These are phyloP conservation scores for Mnemiopsis leidyi DNA, from an alignment of 37 sponge, comb jelly and placozoan species.

Conservation along the genomic window DNA sequence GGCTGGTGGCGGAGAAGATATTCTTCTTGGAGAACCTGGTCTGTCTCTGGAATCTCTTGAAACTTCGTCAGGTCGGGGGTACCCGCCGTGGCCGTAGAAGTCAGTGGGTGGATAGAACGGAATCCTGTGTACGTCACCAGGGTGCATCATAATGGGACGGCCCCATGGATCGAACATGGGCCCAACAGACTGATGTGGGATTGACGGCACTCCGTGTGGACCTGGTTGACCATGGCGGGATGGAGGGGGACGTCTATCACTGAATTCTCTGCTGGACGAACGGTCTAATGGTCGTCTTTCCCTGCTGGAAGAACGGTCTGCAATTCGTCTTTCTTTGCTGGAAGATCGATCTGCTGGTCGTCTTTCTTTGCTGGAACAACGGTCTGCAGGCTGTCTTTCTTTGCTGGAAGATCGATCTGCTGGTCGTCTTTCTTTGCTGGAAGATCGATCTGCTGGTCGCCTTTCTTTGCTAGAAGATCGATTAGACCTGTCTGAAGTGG, in stretches of 20 bases:
- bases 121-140: not conserved
- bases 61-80: not conserved
- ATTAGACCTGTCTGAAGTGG: not conserved
- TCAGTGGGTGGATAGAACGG: not conserved
- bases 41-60: not conserved
- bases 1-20: not conserved
- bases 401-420: not conserved
- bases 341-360: too few species aligned
- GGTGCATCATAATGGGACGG: not conserved
- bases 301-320: too few species aligned
- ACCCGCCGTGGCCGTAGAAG: not conserved
- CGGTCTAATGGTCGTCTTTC: too few species aligned
- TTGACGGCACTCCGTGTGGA: not conserved
- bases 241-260: too few species aligned
- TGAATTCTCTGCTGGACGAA: too few species aligned
- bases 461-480: not conserved
- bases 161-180: slow-evolving; percentile 6
- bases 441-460: not conserved
- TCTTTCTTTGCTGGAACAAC: too few species aligned
- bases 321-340: too few species aligned
- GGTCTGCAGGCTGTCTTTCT: too few species aligned
- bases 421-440: not conserved
- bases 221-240: too few species aligned
- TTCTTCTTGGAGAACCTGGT: not conserved
- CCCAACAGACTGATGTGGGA: not conserved